phyloP scores from a whole-genome alignment of 2,797 vertebrate species.

The Gambelia wislizenii region DNA sequence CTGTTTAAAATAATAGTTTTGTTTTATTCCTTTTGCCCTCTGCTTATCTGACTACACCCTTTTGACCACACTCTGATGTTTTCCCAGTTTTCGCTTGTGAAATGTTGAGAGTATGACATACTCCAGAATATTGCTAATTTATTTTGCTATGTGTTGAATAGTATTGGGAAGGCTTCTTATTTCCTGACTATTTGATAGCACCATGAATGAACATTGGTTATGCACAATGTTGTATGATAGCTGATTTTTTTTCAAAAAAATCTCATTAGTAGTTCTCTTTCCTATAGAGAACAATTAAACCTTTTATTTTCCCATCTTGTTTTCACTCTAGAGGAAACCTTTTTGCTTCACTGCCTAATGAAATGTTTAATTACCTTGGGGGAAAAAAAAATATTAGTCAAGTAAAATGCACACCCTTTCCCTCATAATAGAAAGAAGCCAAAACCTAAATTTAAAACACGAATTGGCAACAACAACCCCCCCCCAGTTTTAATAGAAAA shows the following conservation, averaged over 20 bases:
- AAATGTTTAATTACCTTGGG: conserved; percentile 23
- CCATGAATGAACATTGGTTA: not conserved
- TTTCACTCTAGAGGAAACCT: not conserved
- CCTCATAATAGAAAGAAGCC: conserved; percentile 14
- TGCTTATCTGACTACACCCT: no score
- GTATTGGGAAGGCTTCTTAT: no score
- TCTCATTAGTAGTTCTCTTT: not conserved
- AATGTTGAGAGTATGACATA: no score
- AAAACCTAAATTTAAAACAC: not conserved
- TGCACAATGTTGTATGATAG: not conserved
- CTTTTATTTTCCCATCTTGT: conserved; percentile 13
- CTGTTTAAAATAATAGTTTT: no score
- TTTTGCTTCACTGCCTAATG: conserved; percentile 1
- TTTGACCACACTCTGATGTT: no score
- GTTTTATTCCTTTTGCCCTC: no score
- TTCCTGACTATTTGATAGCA: no score
- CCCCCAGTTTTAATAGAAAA: conserved; percentile 17
- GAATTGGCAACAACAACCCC: not conserved
- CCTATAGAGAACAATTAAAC: conserved; percentile 6
- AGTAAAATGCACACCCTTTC: conserved; percentile 13
- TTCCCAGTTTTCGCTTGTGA: no score
- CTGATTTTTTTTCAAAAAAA: not conserved
- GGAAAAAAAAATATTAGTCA: not conserved
- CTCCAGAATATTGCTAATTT: no score
- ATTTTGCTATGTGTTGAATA: no score